Conservation (phyloP, 2,797 vertebrate species). For the Myiothlypis coronata region DNA sequence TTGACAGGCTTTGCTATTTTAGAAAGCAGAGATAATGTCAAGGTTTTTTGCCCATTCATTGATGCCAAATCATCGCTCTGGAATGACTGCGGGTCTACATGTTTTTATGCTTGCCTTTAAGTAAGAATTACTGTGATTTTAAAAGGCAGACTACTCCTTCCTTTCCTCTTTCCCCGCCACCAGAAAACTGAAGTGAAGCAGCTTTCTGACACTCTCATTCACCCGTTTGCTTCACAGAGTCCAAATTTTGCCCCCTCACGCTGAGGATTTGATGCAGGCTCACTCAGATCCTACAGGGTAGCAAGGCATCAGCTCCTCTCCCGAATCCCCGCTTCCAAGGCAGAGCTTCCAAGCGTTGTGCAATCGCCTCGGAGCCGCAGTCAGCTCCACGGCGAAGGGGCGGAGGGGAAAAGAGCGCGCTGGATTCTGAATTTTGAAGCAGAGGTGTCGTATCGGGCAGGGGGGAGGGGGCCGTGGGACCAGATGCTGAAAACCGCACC, state of each 20-base stretch:
- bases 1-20: not conserved
- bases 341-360: not conserved
- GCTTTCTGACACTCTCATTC: not conserved
- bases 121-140: not conserved
- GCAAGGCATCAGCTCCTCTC: not conserved
- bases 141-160: not conserved
- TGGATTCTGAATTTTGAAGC: not conserved
- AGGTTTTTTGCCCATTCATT: not conserved
- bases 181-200: not conserved
- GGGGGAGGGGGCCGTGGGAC: not conserved
- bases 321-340: not conserved
- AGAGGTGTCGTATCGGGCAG: not conserved
- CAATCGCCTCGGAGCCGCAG: not conserved
- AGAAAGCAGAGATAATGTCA: not conserved
- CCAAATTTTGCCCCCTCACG: not conserved
- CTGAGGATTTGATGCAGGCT: not conserved
- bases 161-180: not conserved
- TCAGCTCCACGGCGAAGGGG: not conserved
- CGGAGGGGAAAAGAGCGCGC: not conserved
- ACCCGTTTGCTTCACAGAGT: not conserved
- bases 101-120: not conserved
- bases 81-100: not conserved
- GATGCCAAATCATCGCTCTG: not conserved
- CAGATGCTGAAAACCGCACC: not conserved
- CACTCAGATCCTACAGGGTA: not conserved